Conservation (phyloP, 2,797 vertebrate genomes). For the Craterocephalus amniculus region DNA sequence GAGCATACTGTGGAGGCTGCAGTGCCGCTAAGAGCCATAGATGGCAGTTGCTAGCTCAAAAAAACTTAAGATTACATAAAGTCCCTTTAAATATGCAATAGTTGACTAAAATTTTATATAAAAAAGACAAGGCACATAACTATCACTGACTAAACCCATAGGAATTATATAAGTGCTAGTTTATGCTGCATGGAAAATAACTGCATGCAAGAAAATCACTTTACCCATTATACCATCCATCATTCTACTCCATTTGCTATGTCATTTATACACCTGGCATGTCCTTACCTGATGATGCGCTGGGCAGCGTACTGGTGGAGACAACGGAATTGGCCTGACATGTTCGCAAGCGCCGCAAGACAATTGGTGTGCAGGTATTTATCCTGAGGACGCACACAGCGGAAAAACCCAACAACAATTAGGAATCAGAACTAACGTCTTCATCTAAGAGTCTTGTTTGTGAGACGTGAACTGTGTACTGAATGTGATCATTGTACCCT, state of each 20-base stretch:
- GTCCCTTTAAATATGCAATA: neutral
- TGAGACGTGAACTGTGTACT: neutral
- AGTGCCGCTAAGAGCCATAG: too few relatives aligned
- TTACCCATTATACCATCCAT: neutral
- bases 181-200: neutral
- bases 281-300: constrained; percentile 93
- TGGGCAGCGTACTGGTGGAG: constrained; percentile 98
- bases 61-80: too few relatives aligned
- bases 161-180: neutral
- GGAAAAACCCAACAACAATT: neutral
- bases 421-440: neutral
- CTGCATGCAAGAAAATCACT: neutral
- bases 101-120: neutral
- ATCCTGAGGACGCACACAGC: constrained; percentile 83
- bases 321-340: constrained; percentile 97
- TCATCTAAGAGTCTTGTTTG: neutral
- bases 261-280: neutral
- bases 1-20: too few relatives aligned
- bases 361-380: constrained; percentile 99
- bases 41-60: too few relatives aligned
- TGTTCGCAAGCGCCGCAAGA: constrained; percentile 96
- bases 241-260: neutral
- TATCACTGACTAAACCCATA: neutral
- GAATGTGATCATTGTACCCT: constrained; percentile 82
- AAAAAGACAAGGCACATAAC: neutral